phyloP scores from a whole-genome alignment of 92 coral and sea anemone species.

The Bergia sp. region DNA sequence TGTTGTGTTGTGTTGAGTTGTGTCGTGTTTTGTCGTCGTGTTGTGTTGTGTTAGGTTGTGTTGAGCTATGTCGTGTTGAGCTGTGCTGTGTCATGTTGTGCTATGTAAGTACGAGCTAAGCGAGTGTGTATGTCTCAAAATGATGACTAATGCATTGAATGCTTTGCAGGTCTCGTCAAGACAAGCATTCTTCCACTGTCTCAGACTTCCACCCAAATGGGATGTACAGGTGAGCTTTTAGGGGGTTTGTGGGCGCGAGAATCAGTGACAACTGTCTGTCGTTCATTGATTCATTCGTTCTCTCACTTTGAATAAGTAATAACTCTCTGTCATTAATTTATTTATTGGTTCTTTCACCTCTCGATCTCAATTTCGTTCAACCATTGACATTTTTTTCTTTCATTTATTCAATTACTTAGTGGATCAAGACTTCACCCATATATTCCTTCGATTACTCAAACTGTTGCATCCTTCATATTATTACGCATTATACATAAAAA shows the following conservation, averaged over 20 bases:
- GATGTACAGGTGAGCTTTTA: constrained; percentile 66
- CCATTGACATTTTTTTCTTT: background rate
- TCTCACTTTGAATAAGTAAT: too few species aligned
- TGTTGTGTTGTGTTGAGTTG: background rate
- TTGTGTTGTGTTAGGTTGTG: background rate
- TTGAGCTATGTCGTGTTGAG: background rate
- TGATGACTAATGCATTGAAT: background rate
- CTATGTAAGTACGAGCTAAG: background rate
- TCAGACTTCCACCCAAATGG: constrained; percentile 85
- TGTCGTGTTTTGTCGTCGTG: background rate
- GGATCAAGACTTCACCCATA: background rate
- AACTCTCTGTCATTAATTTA: too few species aligned
- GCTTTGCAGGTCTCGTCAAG: constrained; percentile 63
- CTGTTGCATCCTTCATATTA: background rate
- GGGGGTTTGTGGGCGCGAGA: background rate
- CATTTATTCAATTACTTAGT: background rate
- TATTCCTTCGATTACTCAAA: background rate
- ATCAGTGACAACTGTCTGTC: background rate
- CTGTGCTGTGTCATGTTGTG: background rate
- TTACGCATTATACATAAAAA: background rate
- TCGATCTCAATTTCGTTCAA: too few species aligned
- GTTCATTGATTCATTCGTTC: background rate
- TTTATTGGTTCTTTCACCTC: too few species aligned
- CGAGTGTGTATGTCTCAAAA: background rate
- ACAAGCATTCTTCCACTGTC: constrained; percentile 80